These are phyloP conservation scores for Solenopsis fugax DNA, from an alignment of 1,140 invertebrate species.

Conservation along the genomic window DNA sequence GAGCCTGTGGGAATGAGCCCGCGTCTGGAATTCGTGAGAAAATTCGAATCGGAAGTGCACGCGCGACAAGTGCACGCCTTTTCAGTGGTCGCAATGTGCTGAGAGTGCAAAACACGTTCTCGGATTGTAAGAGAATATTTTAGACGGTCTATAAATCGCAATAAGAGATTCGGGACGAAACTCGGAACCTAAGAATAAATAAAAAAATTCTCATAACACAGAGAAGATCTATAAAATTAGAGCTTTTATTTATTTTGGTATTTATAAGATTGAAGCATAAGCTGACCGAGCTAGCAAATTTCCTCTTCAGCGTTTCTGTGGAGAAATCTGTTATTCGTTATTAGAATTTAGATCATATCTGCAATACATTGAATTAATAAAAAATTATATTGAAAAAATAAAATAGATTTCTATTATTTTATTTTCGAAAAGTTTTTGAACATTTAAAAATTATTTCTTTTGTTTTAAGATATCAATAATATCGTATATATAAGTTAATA, in stretches of 20 bases:
- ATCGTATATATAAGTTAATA: background rate
- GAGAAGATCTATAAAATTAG: background rate
- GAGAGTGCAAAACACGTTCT: constrained; percentile 14
- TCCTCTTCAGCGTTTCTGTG: background rate
- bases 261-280: constrained; percentile 6
- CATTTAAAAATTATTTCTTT: background rate
- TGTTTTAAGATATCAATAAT: background rate
- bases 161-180: background rate
- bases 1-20: constrained; percentile 68
- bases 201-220: background rate
- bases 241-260: background rate
- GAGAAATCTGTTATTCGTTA: background rate
- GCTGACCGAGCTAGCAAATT: background rate
- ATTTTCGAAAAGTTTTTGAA: background rate
- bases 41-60: background rate
- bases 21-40: constrained; percentile 55
- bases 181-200: background rate
- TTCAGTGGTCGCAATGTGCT: background rate
- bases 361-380: background rate
- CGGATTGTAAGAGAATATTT: background rate
- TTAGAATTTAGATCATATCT: background rate
- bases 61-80: background rate
- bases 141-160: background rate
- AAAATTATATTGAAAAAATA: background rate
- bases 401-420: background rate